Base-by-base conservation (phyloP, 1,140 invertebrate genomes). In the Pachypsylla venusta region DNA sequence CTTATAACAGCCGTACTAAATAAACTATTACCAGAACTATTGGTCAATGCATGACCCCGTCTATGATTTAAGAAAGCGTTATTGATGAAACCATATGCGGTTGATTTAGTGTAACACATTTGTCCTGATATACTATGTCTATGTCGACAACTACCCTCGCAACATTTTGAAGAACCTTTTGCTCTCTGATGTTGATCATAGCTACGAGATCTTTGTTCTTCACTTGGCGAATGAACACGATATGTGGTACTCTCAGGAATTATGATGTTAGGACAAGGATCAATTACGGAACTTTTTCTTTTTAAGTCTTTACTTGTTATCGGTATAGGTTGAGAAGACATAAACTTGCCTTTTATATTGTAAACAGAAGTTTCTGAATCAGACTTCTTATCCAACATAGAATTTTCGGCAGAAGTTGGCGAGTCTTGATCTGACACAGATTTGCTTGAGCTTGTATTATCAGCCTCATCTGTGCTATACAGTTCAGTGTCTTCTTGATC, bases 1-100 rank as follows among this genome's bases (percentile, higher is more conserved):
- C 86, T 90, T 70, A 95, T 94, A 65, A 95, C 89, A 27, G 91
- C 91, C 26, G 91, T 95, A 68, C 86, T 89, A 78, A 95, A 93
- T 58, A 94, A 79, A 64, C 84, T 85, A 68, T 80, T 84, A 4
- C 85, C 77, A 58, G 84, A 85, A 59, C 81, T 81, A 74, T 16
- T 48, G 28, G 40, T 56, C n/a, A 48, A 19, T 19, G 42, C 42
- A n/a, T 19, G 42, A 48, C 55, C 59, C n/a, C 56, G 62, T 19
- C 24, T 12, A 19, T 28, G 58, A 53, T 14, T 58, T 48, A 24
- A 40, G 16, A 26, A 28, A 54, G 57, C 20, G n/a, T n/a, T n/a
- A n/a, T 61, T 25, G 19, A 58, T 54, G 65, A 76, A 71, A 64
- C 74, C 77, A 72, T 84, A 82, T 68, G 83, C 83, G 76, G 87